These are phyloP conservation scores for Argya squamiceps DNA, from an alignment of 2,797 vertebrate species.

Conservation along the genomic window DNA sequence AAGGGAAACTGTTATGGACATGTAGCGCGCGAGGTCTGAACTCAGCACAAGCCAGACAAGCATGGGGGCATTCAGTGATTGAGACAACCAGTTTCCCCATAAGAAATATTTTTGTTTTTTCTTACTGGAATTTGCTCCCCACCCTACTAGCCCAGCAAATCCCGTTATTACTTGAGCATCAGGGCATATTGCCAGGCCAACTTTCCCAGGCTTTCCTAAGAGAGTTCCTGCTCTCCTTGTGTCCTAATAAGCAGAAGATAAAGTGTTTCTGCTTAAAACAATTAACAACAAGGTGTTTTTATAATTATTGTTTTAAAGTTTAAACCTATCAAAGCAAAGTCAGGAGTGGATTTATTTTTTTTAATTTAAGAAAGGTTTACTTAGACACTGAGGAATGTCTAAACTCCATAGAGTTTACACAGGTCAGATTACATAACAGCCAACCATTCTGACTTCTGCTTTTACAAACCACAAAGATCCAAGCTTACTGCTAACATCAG, in stretches of 20 bases:
- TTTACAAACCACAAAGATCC: neutral
- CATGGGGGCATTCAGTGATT: neutral
- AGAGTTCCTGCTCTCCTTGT: neutral
- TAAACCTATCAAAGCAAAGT: neutral
- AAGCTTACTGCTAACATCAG: neutral
- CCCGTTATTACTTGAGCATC: neutral
- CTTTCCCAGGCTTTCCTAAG: constrained; percentile 44
- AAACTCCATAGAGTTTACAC: neutral
- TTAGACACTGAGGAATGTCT: neutral
- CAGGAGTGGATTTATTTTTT: neutral
- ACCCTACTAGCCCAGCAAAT: neutral
- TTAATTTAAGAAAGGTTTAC: neutral
- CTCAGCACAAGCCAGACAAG: neutral
- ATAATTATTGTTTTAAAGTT: neutral
- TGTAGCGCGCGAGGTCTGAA: neutral
- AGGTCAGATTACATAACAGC: neutral
- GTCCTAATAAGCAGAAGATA: neutral
- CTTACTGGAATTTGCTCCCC: constrained; percentile 13
- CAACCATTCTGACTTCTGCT: neutral
- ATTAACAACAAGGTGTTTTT: neutral
- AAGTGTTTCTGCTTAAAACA: neutral
- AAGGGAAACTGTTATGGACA: neutral
- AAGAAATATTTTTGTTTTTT: constrained; percentile 23
- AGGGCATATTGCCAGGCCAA: constrained; percentile 16
- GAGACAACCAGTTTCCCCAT: neutral